phyloP scores from a whole-genome alignment of 2,113 vertebrate genomes.

The Petrocephalus microphthalmus region DNA sequence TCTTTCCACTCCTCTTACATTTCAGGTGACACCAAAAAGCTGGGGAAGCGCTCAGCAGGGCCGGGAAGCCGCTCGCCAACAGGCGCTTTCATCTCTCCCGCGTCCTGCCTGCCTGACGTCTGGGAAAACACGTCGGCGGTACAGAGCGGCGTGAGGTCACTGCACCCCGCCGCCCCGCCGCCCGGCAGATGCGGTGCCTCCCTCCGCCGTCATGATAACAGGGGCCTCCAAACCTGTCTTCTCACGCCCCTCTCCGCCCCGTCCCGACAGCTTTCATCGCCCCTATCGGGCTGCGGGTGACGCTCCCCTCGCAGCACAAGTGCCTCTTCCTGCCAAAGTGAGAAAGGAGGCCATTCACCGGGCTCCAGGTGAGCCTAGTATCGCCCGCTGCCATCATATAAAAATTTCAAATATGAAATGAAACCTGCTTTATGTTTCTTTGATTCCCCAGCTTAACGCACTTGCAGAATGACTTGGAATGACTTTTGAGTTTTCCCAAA shows the following conservation, averaged over 20 bases:
- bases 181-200: conserved; percentile 6
- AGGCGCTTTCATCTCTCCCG: conserved; percentile 5
- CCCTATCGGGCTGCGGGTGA: conserved; percentile 9
- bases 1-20: background rate
- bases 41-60: background rate
- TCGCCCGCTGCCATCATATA: background rate
- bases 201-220: background rate
- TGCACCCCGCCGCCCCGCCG: background rate
- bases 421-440: background rate
- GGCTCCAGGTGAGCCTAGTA: background rate
- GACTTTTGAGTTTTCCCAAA: background rate
- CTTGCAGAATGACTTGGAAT: background rate
- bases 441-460: background rate
- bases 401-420: conserved; percentile 2
- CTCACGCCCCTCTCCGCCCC: background rate
- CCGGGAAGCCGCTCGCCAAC: background rate
- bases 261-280: conserved; percentile 12
- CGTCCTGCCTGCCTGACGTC: background rate
- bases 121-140: background rate
- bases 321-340: background rate
- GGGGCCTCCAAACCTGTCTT: background rate
- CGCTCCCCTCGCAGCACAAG: background rate
- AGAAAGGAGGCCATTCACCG: background rate
- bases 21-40: conserved; percentile 2
- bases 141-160: background rate